These are phyloP conservation scores for Calliphora vicina DNA, from an alignment of 1,140 invertebrate genomes.

Conservation along the genomic window DNA sequence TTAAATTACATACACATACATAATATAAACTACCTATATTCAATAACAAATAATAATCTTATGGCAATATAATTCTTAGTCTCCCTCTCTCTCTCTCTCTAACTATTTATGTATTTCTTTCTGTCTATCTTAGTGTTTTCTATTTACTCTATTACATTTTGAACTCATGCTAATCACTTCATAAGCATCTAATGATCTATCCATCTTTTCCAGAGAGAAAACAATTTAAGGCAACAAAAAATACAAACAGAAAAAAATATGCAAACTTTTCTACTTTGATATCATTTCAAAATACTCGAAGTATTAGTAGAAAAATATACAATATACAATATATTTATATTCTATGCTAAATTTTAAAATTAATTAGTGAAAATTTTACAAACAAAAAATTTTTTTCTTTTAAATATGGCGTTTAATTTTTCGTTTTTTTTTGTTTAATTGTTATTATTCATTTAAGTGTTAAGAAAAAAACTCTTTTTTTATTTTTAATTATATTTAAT, in stretches of 20 bases:
- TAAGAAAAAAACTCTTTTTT: not conserved
- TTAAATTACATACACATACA: not conserved
- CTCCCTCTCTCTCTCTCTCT: slow-evolving; percentile 5
- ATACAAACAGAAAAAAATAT: not conserved
- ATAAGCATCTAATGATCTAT: not conserved
- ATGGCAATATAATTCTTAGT: slow-evolving; percentile 21
- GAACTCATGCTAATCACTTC: no score
- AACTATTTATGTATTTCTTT: not conserved
- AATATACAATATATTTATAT: not conserved
- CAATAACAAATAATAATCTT: slow-evolving; percentile 7
- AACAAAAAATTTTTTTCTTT: not conserved
- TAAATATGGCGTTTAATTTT: not conserved
- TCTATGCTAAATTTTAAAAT: not conserved
- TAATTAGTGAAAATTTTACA: not conserved
- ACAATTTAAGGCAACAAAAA: not conserved
- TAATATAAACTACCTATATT: not conserved
- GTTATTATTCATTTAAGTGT: slow-evolving; percentile 10
- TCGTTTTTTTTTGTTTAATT: not conserved
- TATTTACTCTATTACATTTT: no score
- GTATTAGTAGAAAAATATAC: slow-evolving; percentile 8
- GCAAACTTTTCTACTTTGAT: not conserved
- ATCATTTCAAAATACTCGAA: not conserved
- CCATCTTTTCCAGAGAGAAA: not conserved
- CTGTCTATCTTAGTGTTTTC: not conserved
- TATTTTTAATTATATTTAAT: not conserved